A percentile compares a stretch with the other conserved stretches of the same genome.
These are phyloP conservation scores for Scleropages formosus DNA, from an alignment of 2,797 vertebrate species.

Conservation along the genomic window DNA sequence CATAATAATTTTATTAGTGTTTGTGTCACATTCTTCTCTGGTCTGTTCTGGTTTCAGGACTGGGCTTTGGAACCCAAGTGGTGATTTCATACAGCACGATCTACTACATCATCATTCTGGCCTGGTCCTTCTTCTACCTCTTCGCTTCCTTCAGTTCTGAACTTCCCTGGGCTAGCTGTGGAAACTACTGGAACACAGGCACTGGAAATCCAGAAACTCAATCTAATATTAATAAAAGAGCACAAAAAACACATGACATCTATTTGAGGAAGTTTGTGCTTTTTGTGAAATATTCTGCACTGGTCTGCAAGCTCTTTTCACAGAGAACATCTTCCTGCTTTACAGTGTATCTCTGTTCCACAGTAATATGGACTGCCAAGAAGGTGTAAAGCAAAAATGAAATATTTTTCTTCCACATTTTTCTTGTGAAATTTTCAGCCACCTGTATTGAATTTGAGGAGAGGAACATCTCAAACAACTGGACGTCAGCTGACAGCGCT, in stretches of 20 bases:
- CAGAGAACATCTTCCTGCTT: too few species aligned
- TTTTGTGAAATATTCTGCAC: too few species aligned
- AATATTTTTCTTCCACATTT: neutral
- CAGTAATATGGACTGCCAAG: neutral
- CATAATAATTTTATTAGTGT: too few species aligned
- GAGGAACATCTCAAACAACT: constrained; percentile 54
- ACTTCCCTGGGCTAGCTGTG: constrained; percentile 70
- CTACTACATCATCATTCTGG: constrained; percentile 55
- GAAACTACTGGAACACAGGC: constrained; percentile 75
- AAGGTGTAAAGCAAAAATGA: neutral
- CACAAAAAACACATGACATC: too few species aligned
- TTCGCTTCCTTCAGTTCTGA: constrained; percentile 68
- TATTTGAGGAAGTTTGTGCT: too few species aligned
- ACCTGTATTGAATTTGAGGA: constrained; percentile 80
- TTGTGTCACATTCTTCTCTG: too few species aligned
- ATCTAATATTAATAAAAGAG: too few species aligned
- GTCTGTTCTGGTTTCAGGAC: constrained; percentile 42
- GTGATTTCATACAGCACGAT: constrained; percentile 53
- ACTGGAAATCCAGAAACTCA: neutral
- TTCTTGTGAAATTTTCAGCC: constrained; percentile 46
- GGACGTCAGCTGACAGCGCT: constrained; percentile 57
- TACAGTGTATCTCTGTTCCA: neutral
- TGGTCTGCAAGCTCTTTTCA: too few species aligned
- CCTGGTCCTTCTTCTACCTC: constrained; percentile 67
- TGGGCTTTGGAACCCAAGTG: constrained; percentile 57